phyloP scores from a whole-genome alignment of 2,888 invertebrate genomes.

The Mycalesis mineus region DNA sequence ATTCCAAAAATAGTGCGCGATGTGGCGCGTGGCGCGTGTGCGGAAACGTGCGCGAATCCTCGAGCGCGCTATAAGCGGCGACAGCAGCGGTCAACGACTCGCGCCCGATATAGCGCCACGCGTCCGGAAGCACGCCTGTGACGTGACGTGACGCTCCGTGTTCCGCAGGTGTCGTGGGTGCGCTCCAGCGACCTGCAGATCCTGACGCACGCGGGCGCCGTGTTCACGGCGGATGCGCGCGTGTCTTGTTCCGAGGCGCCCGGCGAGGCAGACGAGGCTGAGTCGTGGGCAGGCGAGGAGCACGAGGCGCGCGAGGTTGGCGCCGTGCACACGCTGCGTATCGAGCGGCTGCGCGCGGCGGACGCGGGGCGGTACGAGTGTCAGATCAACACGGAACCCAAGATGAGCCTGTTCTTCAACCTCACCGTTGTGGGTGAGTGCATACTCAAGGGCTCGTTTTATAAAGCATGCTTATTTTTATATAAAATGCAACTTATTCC shows the following conservation, averaged over 20 bases:
- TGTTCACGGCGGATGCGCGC: conserved; percentile 83
- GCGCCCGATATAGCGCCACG: conserved; percentile 27
- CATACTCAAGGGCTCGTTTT: too few species aligned
- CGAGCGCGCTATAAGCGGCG: conserved; percentile 20
- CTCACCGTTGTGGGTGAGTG: conserved; percentile 80
- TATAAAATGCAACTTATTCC: too few species aligned
- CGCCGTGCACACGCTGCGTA: conserved; percentile 78
- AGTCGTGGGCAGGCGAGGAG: conserved; percentile 71
- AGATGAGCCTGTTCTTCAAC: conserved; percentile 82
- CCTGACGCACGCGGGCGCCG: conserved; percentile 80
- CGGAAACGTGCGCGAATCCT: conserved; percentile 18
- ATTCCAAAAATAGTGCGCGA: background rate
- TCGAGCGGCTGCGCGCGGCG: conserved; percentile 75
- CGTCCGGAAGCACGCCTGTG: conserved; percentile 26
- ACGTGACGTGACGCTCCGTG: background rate
- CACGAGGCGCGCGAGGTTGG: conserved; percentile 62
- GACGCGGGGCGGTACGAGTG: conserved; percentile 86
- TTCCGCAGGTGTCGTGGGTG: conserved; percentile 85
- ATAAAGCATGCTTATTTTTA: too few species aligned
- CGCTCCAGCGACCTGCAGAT: conserved; percentile 84
- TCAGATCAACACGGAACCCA: conserved; percentile 86
- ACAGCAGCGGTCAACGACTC: conserved; percentile 45
- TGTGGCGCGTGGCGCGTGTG: background rate
- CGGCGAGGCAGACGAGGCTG: conserved; percentile 54
- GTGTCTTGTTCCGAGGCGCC: conserved; percentile 78